Evolutionary conservation across 2,888 invertebrate genomes (phyloP).

Genomic region (Hymenopus coronatus): DNA sequence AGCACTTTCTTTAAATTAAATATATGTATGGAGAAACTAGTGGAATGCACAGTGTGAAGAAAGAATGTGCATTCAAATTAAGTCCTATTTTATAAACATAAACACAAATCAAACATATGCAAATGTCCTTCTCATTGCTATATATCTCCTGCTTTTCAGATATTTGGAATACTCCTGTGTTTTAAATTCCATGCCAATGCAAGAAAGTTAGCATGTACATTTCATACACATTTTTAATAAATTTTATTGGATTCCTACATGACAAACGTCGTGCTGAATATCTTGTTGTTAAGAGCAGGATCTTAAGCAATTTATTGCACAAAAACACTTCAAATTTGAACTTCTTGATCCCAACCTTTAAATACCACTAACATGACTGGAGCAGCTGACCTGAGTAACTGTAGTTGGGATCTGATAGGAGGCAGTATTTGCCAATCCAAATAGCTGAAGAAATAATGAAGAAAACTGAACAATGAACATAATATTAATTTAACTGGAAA

Average conservation of each 20-base stretch:
- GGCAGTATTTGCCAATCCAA: slow-evolving; percentile 70
- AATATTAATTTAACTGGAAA: too few relatives aligned
- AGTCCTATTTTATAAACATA: background rate
- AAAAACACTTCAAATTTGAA: background rate
- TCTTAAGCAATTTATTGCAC: background rate
- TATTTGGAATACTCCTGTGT: background rate
- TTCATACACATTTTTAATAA: background rate
- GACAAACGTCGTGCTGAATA: background rate
- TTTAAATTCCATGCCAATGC: background rate
- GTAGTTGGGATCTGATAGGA: slow-evolving; percentile 65
- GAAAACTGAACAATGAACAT: too few relatives aligned
- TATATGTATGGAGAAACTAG: background rate
- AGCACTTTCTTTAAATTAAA: background rate
- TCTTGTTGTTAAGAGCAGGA: background rate
- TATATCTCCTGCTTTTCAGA: background rate
- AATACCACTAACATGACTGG: slow-evolving; percentile 36
- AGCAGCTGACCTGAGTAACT: slow-evolving; percentile 37
- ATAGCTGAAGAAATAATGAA: too few relatives aligned
- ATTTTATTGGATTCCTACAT: background rate
- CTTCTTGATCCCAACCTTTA: background rate
- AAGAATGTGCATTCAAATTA: background rate
- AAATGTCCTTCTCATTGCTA: background rate
- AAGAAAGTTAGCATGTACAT: background rate
- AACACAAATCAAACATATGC: background rate
- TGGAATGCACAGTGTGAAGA: background rate